Evolutionary conservation across 2,113 vertebrate species (phyloP).

Genomic region (Eupsittula cactorum): DNA sequence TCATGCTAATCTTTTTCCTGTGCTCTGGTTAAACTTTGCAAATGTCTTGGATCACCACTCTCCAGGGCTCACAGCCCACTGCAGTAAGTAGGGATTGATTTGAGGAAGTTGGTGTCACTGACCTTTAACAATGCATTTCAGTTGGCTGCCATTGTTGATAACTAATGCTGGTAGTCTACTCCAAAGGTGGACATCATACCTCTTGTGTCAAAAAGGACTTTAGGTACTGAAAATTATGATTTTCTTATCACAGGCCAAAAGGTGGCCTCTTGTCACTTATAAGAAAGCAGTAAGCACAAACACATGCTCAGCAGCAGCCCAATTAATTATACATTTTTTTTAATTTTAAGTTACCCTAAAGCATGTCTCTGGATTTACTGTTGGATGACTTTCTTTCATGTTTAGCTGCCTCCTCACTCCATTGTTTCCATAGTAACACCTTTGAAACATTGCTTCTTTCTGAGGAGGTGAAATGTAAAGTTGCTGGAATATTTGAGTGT

Average conservation of each 20-base stretch:
- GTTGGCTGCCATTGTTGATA: neutral
- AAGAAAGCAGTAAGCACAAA: neutral
- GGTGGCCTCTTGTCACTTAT: neutral
- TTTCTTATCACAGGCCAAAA: neutral
- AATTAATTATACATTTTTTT: slow-evolving; percentile 37
- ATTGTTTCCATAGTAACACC: slow-evolving; percentile 76
- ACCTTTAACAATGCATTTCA: neutral
- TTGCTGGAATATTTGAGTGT: slow-evolving; percentile 66
- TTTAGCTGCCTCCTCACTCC: slow-evolving; percentile 71
- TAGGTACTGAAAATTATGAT: neutral
- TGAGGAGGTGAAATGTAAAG: slow-evolving; percentile 75
- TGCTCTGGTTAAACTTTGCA: slow-evolving; percentile 7
- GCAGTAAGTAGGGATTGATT: neutral
- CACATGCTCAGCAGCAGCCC: neutral
- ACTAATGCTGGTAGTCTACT: neutral
- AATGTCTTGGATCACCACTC: neutral
- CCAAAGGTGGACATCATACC: neutral
- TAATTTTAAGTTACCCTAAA: slow-evolving; percentile 56
- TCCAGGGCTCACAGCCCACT: neutral
- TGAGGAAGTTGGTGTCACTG: neutral
- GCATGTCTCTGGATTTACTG: slow-evolving; percentile 62
- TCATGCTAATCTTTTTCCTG: neutral
- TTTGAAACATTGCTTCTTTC: slow-evolving; percentile 76
- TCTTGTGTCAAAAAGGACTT: neutral
- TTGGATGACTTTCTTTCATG: slow-evolving; percentile 69